Base-by-base conservation (phyloP, 2,888 invertebrate genomes). In the Nematopogon swammerdamellus region DNA sequence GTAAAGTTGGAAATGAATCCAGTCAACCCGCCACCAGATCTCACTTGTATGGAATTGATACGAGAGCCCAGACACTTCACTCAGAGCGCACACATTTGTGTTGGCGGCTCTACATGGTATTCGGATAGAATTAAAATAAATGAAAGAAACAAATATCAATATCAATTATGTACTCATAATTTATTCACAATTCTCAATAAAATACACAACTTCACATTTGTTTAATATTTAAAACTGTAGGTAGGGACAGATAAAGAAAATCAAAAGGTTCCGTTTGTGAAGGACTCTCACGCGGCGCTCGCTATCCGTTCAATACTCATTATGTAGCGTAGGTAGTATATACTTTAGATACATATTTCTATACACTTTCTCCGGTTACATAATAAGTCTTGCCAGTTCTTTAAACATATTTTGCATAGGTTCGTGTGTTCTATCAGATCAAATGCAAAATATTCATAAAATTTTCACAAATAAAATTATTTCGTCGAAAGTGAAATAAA, bases 111-210 rank as follows among this genome's bases (percentile, higher is more conserved):
- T n/a, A n/a, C n/a, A n/a, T n/a, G n/a, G n/a, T n/a, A n/a, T n/a
- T n/a, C n/a, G n/a, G n/a, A n/a, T n/a, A n/a, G n/a, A n/a, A n/a
- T n/a, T n/a, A n/a, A n/a, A n/a, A n/a, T 14, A 36, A 36, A 36
- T 14, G 14, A 36, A 36, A 36, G 3, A 14, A 36, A 36, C n/a
- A 36, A 14, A 45, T 77, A 77, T 77, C 77, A 77, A 75, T 79
- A 74, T 73, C 19, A 5, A 44, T 44, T 44, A n/a, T n/a, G n/a
- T n/a, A 44, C 19, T 76, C 76, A 79, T 77, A 76, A 75, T 77
- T 79, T 79, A 79, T 76, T 79, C 74, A 77, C 77, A 77, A 76
- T 76, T 77, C 77, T 73, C 76, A 76, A 76, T 77, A 79, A 79
- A 77, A 77, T 79, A 79, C 79, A 77, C 77, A 77, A 79, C 67